Conservation (phyloP, 2,113 vertebrate species). For the Tursiops truncatus region DNA sequence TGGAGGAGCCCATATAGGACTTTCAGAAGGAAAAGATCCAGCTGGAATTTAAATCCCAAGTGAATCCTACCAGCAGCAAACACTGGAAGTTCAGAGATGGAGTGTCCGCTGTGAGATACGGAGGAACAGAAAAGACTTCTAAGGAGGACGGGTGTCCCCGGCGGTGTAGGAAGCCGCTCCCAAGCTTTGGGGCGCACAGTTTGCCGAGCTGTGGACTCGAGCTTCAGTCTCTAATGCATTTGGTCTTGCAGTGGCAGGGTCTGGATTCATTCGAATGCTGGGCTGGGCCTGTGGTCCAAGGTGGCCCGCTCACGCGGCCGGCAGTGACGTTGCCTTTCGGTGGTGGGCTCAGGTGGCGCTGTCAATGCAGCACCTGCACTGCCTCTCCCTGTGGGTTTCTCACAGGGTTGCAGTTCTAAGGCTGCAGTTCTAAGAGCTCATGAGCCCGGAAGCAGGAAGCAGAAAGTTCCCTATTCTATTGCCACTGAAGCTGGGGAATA, state of each 20-base stretch:
- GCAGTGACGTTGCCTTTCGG: no score
- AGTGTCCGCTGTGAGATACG: accelerated
- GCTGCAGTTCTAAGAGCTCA: accelerated
- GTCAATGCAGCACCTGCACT: accelerated
- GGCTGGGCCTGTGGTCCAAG: accelerated
- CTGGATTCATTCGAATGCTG: no score
- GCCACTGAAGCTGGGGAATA: not conserved
- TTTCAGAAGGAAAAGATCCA: not conserved
- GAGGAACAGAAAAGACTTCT: not conserved
- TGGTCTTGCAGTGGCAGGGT: not conserved
- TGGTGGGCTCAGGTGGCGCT: not conserved
- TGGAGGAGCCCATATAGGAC: accelerated
- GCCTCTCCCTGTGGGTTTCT: no score
- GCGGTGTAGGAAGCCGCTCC: accelerated
- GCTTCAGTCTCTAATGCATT: accelerated
- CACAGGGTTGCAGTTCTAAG: no score
- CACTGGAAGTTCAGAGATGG: accelerated
- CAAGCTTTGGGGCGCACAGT: accelerated
- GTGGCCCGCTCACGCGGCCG: accelerated
- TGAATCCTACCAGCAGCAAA: accelerated
- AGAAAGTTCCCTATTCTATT: accelerated
- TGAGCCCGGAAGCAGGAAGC: not conserved
- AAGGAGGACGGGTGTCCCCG: accelerated
- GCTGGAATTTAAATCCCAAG: accelerated
- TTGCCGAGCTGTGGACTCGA: not conserved